Conservation (phyloP, 2,888 invertebrate species). For the Bugula neritina region DNA sequence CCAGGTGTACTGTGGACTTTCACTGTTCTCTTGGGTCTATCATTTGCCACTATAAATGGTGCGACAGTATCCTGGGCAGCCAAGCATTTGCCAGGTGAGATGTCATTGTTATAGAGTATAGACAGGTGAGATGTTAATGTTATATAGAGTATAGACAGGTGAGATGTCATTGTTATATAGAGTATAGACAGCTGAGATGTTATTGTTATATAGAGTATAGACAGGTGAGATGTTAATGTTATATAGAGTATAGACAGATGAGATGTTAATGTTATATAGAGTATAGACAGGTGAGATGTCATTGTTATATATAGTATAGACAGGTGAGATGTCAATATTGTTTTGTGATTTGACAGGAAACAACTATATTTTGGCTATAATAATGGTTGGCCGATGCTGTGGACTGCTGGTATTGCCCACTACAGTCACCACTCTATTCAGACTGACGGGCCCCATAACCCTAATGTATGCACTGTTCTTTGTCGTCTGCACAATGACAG, state of each 20-base stretch:
- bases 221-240: too few species aligned
- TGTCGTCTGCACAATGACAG: background rate
- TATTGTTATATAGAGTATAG: too few species aligned
- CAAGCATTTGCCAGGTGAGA: background rate
- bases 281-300: too few species aligned
- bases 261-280: too few species aligned
- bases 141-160: too few species aligned
- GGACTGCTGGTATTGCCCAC: conserved; percentile 15
- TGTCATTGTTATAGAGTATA: too few species aligned
- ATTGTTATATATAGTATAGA: too few species aligned
- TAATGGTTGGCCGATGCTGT: conserved; percentile 13
- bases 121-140: too few species aligned
- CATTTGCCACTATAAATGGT: conserved; percentile 24
- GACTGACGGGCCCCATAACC: background rate
- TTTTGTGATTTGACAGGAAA: conserved; percentile 15
- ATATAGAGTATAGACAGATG: too few species aligned
- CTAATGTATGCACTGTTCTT: conserved; percentile 16
- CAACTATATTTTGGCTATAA: conserved; percentile 22
- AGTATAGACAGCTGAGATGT: too few species aligned
- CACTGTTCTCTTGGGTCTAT: conserved; percentile 12
- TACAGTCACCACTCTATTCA: conserved; percentile 14
- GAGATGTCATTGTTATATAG: too few species aligned
- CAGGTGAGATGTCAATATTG: too few species aligned
- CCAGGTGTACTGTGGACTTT: background rate
- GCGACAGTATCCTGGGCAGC: conserved; percentile 15